Base-by-base conservation (phyloP, 2,113 vertebrate genomes). In the Petaurus breviceps region DNA sequence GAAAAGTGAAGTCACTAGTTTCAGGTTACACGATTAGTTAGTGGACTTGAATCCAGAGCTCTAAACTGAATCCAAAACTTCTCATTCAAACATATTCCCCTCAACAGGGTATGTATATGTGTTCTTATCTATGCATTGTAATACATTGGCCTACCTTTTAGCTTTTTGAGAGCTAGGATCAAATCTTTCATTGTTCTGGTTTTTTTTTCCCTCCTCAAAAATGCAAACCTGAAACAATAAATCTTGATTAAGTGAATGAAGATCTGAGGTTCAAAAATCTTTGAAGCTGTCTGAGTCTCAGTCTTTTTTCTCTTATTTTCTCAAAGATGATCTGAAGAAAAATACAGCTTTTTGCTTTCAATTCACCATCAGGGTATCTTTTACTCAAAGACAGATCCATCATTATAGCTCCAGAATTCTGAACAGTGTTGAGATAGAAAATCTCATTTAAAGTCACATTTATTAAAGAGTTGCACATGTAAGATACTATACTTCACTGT, bases 321-420 rank as follows among this genome's bases (percentile, higher is more conserved):
- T 92, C 49, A 28, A 92, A 12, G 68, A 43, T 84, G 1, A 43
- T 84, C 16, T 84, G n/a, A 84, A 84, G 37, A 84, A 47, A 91
- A 43, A 94, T 1, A 8, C 16, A 94, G 51, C 93, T 31, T 54
- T 96, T 8, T 54, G 91, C 55, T 12, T 61, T 54, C 37, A 16
- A 50, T 11, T 0, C 90, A 51, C 93, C 37, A 28, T 68, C 92
- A 37, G 55, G 2, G 31, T 68, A 90, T 93, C 46, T 52, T 90
- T 93, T 68, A 93, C 16, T 77, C 95, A 53, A 92, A 96, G 77
- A 52, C 24, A 22, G 37, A 84, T 22, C 37, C 68, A 84, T 84
- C 57, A 91, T n/a, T 26, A 68, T 54, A 91, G 53, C 89, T 95
- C 47, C 77, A 90, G 55, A 93, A 53, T 94, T 95, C 55, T 95